Evolutionary conservation across 1,140 invertebrate species (phyloP), one percentile per base, ranked within the genome.

Genomic region (Eumaeus atala): DNA sequence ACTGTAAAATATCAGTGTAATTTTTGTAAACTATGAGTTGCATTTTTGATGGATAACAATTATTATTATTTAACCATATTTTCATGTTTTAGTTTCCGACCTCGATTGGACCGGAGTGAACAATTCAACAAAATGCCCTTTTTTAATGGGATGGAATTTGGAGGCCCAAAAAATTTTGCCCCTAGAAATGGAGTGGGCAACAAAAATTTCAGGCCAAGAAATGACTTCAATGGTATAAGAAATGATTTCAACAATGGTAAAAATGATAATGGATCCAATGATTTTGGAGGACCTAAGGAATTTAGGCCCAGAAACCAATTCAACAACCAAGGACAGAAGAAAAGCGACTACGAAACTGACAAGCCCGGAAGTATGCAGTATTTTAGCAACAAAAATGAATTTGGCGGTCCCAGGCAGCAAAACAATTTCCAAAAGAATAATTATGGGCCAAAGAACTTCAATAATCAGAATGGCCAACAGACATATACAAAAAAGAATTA

Each of bases 101-200:
- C 88, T 67, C 83, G 89, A 70, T 79, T 89, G 72, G 89, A 91
- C 77, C 89, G 89, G 71, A 88, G 87, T 87, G 89, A 90, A 87
- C 88, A 89, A 87, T 90, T 87, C 81, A 89, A 88, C 77, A 90
- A 90, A 79, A 84, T 88, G 48, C 88, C 87, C 48, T 87, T 84
- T 38, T 84, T 87, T 44, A 84, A 78, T 69, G 74, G 76, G 35
- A 58, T 82, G 40, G 87, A 88, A 56, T 88, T 88, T 78, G 87
- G 86, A 52, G 87, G 87, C 17, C 87, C 87, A 49, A 88, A 88
- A 75, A 86, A 78, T 58, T 88, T 88, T 74, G 81, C 73, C 37
- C 87, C 87, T 16, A 82, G 84, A 61, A 84, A 84, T 62, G 80
- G 81, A 49, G 76, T 80, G 65, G 77, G 70, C 33, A 81, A 83